Conservation (phyloP, 1,140 invertebrate species). For the Drosophila chauvacae region DNA sequence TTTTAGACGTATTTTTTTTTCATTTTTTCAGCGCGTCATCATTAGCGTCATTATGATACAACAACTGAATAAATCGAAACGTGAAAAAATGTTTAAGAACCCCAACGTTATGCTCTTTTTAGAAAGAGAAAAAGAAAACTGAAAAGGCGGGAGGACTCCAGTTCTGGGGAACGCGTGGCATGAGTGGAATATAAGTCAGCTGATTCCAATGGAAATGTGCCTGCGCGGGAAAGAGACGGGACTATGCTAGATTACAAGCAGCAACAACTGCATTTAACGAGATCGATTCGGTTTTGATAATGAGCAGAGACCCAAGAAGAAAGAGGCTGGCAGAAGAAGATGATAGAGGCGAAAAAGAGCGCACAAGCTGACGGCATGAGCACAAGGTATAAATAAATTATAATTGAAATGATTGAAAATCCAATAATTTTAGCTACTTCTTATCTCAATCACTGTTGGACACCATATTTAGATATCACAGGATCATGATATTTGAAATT, state of each 20-base stretch:
- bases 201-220: slow-evolving; percentile 4
- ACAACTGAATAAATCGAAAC: slow-evolving; percentile 5
- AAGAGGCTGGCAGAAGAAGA: neutral
- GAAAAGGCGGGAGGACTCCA: neutral
- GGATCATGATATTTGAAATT: neutral
- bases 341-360: neutral
- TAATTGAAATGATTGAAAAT: neutral
- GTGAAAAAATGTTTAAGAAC: slow-evolving; percentile 31
- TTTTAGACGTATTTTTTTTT: slow-evolving; percentile 1
- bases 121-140: neutral
- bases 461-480: neutral
- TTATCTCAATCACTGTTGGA: neutral
- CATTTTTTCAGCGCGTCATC: slow-evolving; percentile 41
- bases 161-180: slow-evolving; percentile 3
- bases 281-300: slow-evolving; percentile 22
- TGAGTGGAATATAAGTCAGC: slow-evolving; percentile 26
- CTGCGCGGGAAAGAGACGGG: neutral
- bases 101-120: neutral
- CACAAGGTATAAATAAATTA: neutral
- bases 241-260: slow-evolving; percentile 11
- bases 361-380: neutral
- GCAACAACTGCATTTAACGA: slow-evolving; percentile 35
- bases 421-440: neutral
- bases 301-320: slow-evolving; percentile 2
- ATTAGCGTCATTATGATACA: slow-evolving; percentile 54